These are phyloP conservation scores for Lepidothrix coronata DNA, from an alignment of 2,113 vertebrate species.

Conservation along the genomic window DNA sequence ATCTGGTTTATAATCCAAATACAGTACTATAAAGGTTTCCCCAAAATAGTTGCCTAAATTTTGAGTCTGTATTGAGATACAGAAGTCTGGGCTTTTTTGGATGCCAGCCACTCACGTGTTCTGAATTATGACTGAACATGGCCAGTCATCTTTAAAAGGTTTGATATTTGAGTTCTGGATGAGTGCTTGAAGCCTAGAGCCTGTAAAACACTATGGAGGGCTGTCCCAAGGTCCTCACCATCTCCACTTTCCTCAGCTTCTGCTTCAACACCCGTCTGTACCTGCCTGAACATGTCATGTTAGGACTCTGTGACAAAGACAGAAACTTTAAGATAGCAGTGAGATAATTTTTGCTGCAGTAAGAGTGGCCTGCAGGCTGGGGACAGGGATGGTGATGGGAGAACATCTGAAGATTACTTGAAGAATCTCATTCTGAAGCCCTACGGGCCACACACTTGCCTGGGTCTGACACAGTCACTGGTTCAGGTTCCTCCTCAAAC, in stretches of 20 bases:
- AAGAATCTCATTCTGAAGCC: not conserved
- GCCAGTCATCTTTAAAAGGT: not conserved
- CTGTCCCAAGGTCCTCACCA: not conserved
- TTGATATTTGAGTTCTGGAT: not conserved
- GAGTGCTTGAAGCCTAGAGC: not conserved
- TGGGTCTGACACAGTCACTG: not conserved
- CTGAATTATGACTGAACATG: not conserved
- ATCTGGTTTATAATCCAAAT: not conserved
- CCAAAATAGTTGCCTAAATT: not conserved
- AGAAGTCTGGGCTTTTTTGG: not conserved
- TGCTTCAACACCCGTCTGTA: not conserved
- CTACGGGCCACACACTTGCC: rapidly evolving
- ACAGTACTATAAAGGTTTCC: not conserved
- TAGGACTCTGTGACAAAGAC: not conserved
- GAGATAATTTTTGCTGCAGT: not conserved
- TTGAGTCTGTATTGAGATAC: not conserved
- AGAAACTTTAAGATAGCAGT: not conserved
- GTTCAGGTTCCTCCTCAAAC: not conserved
- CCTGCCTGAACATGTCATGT: not conserved
- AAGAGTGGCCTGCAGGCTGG: not conserved
- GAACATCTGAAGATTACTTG: not conserved
- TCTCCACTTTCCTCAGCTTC: not conserved
- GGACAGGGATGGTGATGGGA: not conserved
- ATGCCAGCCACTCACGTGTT: not conserved
- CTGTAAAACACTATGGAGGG: not conserved